These are phyloP conservation scores for Hyla sarda DNA, from an alignment of 2,113 vertebrate genomes.

Conservation along the genomic window DNA sequence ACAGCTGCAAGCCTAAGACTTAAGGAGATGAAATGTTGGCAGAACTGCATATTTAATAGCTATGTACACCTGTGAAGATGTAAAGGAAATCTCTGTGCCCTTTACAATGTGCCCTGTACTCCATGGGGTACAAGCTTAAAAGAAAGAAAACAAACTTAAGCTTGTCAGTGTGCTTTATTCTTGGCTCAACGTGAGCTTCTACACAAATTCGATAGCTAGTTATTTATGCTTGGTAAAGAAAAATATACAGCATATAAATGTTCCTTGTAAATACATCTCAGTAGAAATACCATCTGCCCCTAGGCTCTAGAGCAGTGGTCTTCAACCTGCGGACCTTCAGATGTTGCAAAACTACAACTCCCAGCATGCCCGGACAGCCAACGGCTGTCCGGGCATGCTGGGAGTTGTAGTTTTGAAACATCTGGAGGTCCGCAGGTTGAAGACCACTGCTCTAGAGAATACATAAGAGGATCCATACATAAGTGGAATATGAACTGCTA, in stretches of 20 bases:
- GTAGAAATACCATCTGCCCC: background rate
- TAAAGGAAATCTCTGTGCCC: constrained; percentile 19
- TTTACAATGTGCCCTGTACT: constrained; percentile 5
- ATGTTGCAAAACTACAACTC: too few relatives aligned
- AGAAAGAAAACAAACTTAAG: background rate
- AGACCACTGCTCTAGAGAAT: too few relatives aligned
- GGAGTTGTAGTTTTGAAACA: too few relatives aligned
- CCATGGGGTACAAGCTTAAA: constrained; percentile 4
- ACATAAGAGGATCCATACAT: background rate
- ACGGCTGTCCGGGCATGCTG: too few relatives aligned
- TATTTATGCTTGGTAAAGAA: background rate
- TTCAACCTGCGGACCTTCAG: too few relatives aligned
- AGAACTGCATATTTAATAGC: constrained; percentile 36
- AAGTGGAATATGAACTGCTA: background rate
- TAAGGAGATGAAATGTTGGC: constrained; percentile 28
- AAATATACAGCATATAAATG: background rate
- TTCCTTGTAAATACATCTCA: background rate
- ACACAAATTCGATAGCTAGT: background rate
- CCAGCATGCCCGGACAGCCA: too few relatives aligned
- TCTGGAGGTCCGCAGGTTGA: too few relatives aligned
- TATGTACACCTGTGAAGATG: constrained; percentile 30
- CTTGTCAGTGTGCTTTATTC: background rate
- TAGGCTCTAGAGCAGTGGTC: background rate
- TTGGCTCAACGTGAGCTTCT: background rate
- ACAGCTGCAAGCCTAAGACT: constrained; percentile 32